Conservation (phyloP, 2,888 invertebrate species). For the Cantharis flavilabris region DNA sequence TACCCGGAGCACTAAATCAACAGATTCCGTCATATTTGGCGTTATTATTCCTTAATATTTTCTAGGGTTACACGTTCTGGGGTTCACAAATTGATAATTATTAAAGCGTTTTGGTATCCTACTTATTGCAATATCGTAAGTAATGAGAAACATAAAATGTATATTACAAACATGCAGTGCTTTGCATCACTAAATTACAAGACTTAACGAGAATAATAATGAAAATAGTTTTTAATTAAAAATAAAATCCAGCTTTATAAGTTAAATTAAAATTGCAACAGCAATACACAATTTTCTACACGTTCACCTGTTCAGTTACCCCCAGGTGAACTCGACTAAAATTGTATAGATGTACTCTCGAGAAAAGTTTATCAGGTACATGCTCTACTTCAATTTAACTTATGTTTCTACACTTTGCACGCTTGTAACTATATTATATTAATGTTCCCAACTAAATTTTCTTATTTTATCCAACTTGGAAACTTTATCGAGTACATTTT, state of each 20-base stretch:
- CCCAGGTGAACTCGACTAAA: background rate
- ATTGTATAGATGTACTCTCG: background rate
- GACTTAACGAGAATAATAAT: background rate
- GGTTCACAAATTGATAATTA: background rate
- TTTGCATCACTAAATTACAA: background rate
- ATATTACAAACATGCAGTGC: background rate
- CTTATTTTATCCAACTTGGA: background rate
- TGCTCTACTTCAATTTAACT: background rate
- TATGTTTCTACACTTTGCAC: background rate
- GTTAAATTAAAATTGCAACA: background rate
- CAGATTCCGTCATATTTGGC: background rate
- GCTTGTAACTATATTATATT: background rate
- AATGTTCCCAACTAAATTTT: background rate
- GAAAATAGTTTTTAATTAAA: background rate
- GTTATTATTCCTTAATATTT: conserved; percentile 2
- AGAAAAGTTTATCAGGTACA: background rate
- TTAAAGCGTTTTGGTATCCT: background rate
- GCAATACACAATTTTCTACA: background rate
- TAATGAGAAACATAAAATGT: background rate
- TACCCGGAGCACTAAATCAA: background rate
- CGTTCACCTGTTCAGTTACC: background rate
- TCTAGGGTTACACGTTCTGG: background rate
- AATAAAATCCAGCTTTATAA: background rate
- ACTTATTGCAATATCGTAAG: background rate
- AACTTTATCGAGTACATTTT: background rate